A percentile compares a stretch with the other conserved stretches of the same genome.
Evolutionary conservation across 2,888 invertebrate genomes (phyloP).

Genomic region (Aricia artaxerxes): DNA sequence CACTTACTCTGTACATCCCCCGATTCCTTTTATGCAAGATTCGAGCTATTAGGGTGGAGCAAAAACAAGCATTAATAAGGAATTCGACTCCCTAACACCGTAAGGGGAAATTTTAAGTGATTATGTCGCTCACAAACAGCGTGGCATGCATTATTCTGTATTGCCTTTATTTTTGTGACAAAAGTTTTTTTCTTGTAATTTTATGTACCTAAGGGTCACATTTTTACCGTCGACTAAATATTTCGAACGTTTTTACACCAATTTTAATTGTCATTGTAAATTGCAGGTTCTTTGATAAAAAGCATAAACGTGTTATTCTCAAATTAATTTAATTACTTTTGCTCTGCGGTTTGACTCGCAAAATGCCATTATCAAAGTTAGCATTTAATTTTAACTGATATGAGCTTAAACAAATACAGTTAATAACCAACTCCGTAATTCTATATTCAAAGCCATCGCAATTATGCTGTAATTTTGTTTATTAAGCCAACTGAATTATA

Average conservation of each 20-base stretch:
- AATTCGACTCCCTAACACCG: conserved; percentile 47
- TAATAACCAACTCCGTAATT: conserved; percentile 52
- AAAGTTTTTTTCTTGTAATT: background rate
- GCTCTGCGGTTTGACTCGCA: conserved; percentile 36
- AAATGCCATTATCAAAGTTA: conserved; percentile 43
- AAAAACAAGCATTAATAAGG: conserved; percentile 78
- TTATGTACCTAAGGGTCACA: background rate
- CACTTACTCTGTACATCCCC: conserved; percentile 77
- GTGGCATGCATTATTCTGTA: background rate
- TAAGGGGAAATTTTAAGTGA: conserved; percentile 34
- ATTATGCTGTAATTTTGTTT: conserved; percentile 54
- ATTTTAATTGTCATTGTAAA: background rate
- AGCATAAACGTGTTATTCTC: conserved; percentile 10
- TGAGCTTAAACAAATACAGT: conserved; percentile 47
- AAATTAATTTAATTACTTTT: conserved; percentile 35
- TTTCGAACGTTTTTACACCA: background rate
- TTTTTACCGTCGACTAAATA: background rate
- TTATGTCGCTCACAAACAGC: conserved; percentile 25
- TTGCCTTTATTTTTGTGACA: background rate
- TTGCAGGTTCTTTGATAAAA: conserved; percentile 25
- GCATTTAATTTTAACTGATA: conserved; percentile 45
- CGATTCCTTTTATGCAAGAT: conserved; percentile 67
- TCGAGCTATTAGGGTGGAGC: conserved; percentile 70
- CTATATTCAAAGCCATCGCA: conserved; percentile 53
- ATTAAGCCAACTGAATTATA: conserved; percentile 53